A percentile compares a stretch with the other conserved stretches of the same genome.
phyloP scores from a whole-genome alignment of 2,797 vertebrate genomes.

The Chrysocyon brachyurus region DNA sequence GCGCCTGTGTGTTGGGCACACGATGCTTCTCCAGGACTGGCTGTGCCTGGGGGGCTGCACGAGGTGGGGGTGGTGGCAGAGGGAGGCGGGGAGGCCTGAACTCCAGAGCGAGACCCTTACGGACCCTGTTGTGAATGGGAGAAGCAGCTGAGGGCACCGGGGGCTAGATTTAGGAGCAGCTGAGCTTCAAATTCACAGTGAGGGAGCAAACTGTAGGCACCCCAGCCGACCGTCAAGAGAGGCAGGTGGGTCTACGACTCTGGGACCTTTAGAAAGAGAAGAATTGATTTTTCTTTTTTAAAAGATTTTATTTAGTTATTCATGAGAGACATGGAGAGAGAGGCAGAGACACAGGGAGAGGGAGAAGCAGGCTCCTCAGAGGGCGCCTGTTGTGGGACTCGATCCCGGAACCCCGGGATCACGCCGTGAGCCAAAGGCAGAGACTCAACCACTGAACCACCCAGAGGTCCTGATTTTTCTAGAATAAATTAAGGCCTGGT shows the following conservation, averaged over 20 bases:
- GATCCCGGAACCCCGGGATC: too few relatives aligned
- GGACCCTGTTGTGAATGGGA: too few relatives aligned
- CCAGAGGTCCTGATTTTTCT: too few relatives aligned
- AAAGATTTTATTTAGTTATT: too few relatives aligned
- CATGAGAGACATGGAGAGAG: too few relatives aligned
- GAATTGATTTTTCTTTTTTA: background rate
- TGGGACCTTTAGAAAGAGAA: too few relatives aligned
- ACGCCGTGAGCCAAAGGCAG: too few relatives aligned
- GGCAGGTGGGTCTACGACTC: background rate
- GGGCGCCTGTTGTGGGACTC: too few relatives aligned
- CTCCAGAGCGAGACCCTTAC: rapidly evolving
- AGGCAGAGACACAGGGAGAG: too few relatives aligned
- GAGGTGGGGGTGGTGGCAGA: rapidly evolving
- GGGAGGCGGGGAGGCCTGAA: rapidly evolving
- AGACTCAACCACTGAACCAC: too few relatives aligned
- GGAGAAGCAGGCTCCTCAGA: too few relatives aligned
- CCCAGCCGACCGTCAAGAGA: rapidly evolving
- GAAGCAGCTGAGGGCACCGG: rapidly evolving
- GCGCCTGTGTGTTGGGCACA: rapidly evolving
- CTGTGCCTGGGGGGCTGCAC: rapidly evolving
- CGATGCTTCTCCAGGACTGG: rapidly evolving
- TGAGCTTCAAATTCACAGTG: rapidly evolving
- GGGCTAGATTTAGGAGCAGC: background rate
- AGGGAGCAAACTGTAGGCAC: rapidly evolving
- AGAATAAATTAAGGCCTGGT: background rate